Base-by-base conservation (phyloP, 2,888 invertebrate genomes). In the Ochlodes sylvanus region DNA sequence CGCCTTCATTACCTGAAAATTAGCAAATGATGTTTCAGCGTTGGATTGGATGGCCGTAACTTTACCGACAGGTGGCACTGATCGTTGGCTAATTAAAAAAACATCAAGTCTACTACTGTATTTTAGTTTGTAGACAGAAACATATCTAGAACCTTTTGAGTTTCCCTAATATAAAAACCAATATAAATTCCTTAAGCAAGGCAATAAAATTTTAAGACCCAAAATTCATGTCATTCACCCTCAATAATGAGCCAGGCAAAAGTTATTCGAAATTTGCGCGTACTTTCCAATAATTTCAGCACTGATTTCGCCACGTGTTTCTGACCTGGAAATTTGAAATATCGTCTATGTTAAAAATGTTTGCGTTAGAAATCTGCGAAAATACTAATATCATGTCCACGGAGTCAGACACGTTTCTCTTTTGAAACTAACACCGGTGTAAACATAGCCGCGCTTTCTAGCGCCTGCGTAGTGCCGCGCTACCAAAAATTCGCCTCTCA, bases 371-470 rank as follows among this genome's bases (percentile, higher is more conserved):
- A 67, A 67, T 54, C 44, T 61, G 60, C 34, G 55, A 61, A 61
- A 67, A 54, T 17, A 17, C 42, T 50, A 50, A 19, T 19, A 50
- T 41, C 38, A 38, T 19, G 17, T 47, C 58, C 15, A 50, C 3
- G 50, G 15, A 41, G 44, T 10, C 50, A 42, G 41, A 63, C 15
- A 32, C 63, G 57, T 68, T 63, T 68, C 68, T 68, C 63, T 68
- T 63, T 68, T 68, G 41, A n/a, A 61, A 62, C 61, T 75, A 75
- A 75, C 77, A 73, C 76, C 79, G 81, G 79, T 78, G 83, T 81
- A 84, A 85, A 85, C 82, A 83, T 12, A 21, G 44, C 7, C 44
- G 73, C 81, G 83, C 86, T 86, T 86, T 86, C 87, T 87, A 84
- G 80, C 70, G 77, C 74, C 61, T 75, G 73, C 75, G 73, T 69